Conservation (phyloP, 2,888 invertebrate species). For the Brenthis ino region DNA sequence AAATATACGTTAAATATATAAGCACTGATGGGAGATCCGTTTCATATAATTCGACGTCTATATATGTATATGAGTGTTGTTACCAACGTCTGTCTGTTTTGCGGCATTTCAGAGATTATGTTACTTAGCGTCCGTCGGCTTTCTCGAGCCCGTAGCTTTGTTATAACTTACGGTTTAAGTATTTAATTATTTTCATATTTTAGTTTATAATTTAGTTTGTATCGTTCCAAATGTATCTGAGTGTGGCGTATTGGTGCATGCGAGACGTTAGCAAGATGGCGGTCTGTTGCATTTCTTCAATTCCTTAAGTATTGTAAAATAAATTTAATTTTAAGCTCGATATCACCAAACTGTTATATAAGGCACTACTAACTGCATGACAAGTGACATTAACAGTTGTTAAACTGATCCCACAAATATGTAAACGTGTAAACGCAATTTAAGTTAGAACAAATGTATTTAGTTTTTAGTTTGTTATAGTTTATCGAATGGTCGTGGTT, state of each 20-base stretch:
- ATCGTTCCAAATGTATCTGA: slow-evolving; percentile 71
- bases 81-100: slow-evolving; percentile 24
- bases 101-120: slow-evolving; percentile 40
- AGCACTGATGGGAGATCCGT: no score
- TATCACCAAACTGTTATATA: slow-evolving; percentile 36
- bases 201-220: slow-evolving; percentile 62
- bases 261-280: slow-evolving; percentile 18
- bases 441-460: slow-evolving; percentile 67
- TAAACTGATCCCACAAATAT: slow-evolving; percentile 18
- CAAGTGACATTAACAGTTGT: slow-evolving; percentile 57
- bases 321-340: slow-evolving; percentile 24
- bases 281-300: slow-evolving; percentile 26
- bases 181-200: slow-evolving; percentile 77
- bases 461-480: slow-evolving; percentile 43
- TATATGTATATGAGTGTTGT: slow-evolving; percentile 44
- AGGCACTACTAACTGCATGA: slow-evolving; percentile 76
- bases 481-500: slow-evolving; percentile 38
- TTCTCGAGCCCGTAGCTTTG: slow-evolving; percentile 50
- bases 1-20: not conserved
- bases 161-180: slow-evolving; percentile 61
- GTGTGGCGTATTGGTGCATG: slow-evolving; percentile 33
- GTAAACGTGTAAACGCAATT: slow-evolving; percentile 41
- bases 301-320: slow-evolving; percentile 20
- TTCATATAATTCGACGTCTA: slow-evolving; percentile 15
- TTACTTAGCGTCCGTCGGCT: slow-evolving; percentile 41